Base-by-base conservation (phyloP, 2,113 vertebrate species). In the western clawed frog (Xenopus tropicalis) region DNA sequence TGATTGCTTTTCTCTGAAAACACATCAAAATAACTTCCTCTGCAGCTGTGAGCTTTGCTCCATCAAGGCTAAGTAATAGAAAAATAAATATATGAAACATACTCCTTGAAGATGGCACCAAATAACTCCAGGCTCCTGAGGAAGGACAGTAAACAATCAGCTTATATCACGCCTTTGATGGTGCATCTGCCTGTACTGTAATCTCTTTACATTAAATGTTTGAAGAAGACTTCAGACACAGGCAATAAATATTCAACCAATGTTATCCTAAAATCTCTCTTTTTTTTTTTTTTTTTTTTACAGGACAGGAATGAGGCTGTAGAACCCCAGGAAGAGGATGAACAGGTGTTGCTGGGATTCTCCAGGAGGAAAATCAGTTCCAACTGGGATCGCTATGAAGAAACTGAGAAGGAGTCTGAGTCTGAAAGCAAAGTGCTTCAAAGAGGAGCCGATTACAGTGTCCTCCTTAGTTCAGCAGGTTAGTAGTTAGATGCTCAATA, bases 391-490 rank as follows among this genome's bases (percentile, higher is more conserved):
- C 73, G 66, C 13, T 76, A 76, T 61, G 52, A 54, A 54, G 57
- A 69, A 54, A 19, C 57, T 4, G 66, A 76, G 29, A 69, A 69
- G 43, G 57, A 59, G 11, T 13, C 56, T 11, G 52, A 67, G 65
- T 17, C n/a, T 8, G 73, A 76, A 57, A 69, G 3, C 16, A 51
- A 69, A 63, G 73, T 69, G 14, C 11, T 69, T 58, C 73, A 76
- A 42, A 67, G 66, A 13, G 73, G 73, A 67, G 56, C 44, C 20
- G 73, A 69, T 44, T 76, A 69, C 29, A 24, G 29, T 11, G 73
- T 76, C 11, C 73, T 76, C 11, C 59, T 76, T 17, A 76, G 46
- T n/a, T 76, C 73, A n/a, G 73, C 66, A 69, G 73, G 73, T 76
- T 44, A 17, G 73, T 62, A 21, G 23, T 24, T 43, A 23, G 1